Evolutionary conservation across 1,140 invertebrate species (phyloP).

Genomic region (Scaptomyza graminum): DNA sequence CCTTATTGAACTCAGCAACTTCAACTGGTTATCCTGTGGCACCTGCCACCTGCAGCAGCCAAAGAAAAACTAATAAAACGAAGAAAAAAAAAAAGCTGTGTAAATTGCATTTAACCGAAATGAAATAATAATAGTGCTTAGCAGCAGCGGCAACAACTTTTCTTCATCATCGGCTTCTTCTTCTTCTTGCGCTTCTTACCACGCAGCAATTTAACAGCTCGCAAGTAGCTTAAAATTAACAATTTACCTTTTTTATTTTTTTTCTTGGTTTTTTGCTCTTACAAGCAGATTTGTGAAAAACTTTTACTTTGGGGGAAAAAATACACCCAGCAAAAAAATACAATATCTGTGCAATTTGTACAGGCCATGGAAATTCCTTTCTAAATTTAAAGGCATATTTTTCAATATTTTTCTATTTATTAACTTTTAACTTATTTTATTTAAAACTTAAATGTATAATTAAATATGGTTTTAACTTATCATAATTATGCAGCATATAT

Average conservation of each 20-base stretch:
- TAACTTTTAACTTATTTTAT: no score
- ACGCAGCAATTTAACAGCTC: conserved; percentile 16
- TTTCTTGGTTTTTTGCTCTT: conserved; percentile 41
- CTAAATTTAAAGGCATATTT: no score
- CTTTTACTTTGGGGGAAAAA: conserved; percentile 11
- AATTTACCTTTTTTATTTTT: conserved; percentile 66
- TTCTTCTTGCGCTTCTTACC: conserved; percentile 15
- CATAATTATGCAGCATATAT: no score
- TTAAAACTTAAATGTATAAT: neutral
- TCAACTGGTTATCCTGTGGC: neutral
- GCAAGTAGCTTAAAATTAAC: conserved; percentile 74
- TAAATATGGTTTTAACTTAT: no score
- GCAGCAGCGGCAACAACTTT: conserved; percentile 33
- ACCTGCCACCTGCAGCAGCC: conserved; percentile 12
- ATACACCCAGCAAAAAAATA: conserved; percentile 23
- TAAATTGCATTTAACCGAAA: conserved; percentile 39
- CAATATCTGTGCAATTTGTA: no score
- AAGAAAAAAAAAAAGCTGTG: neutral
- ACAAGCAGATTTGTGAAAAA: conserved; percentile 46
- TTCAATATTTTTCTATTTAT: neutral
- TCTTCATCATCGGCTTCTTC: neutral
- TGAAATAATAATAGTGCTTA: conserved; percentile 17
- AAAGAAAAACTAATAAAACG: no score
- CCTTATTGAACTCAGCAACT: conserved; percentile 15
- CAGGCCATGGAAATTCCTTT: no score